Base-by-base conservation (phyloP, 2,888 invertebrate species). In the Helicoverpa assulta region DNA sequence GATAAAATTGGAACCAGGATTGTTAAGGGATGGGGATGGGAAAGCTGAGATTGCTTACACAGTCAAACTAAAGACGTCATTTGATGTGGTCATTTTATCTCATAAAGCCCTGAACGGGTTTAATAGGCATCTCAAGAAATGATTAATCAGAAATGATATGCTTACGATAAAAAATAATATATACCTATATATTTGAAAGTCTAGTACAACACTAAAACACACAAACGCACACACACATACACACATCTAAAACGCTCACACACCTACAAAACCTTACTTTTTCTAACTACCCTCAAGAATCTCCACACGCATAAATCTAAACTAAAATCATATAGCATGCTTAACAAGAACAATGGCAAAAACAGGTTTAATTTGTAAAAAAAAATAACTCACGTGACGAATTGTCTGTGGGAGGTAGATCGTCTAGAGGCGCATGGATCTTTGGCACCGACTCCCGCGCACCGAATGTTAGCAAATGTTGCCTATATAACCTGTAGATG, bases 401-500 rank as follows among this genome's bases (percentile, higher is more conserved):
- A 0, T 86, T 92, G 60, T 94, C 95, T 0, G 92, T 92, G 1
- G 91, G 89, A 0, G 93, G 93, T 0, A 91, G 68, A 6, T 95
- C 94, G 16, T 95, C 95, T 0, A 90, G 74, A 0, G 94, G 95
- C 0, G 93, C 88, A 77, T 93, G 93, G 43, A 94, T 92, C 71
- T 94, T 94, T 0, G 95, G 94, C 5, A 88, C 91, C 0, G 95
- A 96, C 88, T 95, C 96, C 64, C 95, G 93, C 37, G 94, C 96
- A 50, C 97, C 97, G 85, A 97, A 97, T 0, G 97, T 97, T 16
- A 97, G 91, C 59, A 97, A 91, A 88, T 98, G 98, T 88, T 98
- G 98, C 10, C 98, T 95, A 88, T 98, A 98, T 59, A 98, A 94
- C 67, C 96, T 96, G 86, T 5, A 78, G 64, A n/a, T 10, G n/a